These are phyloP conservation scores for Drosophila repletoides DNA, from an alignment of 1,140 invertebrate genomes.

Conservation along the genomic window DNA sequence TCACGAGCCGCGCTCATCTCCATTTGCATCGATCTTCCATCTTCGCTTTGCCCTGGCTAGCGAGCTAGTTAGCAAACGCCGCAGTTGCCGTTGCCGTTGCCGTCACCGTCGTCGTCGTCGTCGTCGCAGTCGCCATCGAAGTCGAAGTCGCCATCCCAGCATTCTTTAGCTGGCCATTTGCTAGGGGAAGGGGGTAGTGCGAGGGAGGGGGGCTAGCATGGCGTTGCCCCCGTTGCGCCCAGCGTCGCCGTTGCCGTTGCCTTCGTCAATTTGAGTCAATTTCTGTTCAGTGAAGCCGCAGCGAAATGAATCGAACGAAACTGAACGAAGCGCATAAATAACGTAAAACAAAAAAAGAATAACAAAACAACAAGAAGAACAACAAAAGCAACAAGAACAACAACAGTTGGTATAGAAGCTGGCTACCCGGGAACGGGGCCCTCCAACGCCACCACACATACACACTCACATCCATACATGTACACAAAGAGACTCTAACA, in stretches of 20 bases:
- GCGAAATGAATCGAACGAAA: conserved; percentile 69
- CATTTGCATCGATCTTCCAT: conserved; percentile 54
- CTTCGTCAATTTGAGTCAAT: conserved; percentile 73
- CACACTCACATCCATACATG: background rate
- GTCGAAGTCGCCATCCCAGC: conserved; percentile 40
- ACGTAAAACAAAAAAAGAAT: conserved; percentile 58
- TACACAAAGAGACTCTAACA: background rate
- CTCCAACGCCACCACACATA: conserved; percentile 38
- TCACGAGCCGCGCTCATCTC: no score
- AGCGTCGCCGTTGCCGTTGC: conserved; percentile 10
- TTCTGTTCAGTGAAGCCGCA: conserved; percentile 58
- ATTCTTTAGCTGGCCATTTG: conserved; percentile 50
- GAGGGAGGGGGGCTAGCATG: background rate
- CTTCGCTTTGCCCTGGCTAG: conserved; percentile 38
- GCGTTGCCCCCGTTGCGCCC: conserved; percentile 17
- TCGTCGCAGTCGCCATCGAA: conserved; percentile 4
- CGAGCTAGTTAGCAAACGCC: conserved; percentile 66
- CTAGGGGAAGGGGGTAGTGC: background rate
- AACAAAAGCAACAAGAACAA: conserved; percentile 10
- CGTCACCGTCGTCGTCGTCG: background rate
- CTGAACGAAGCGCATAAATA: conserved; percentile 76
- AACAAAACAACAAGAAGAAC: conserved; percentile 25
- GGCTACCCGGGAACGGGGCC: conserved; percentile 35
- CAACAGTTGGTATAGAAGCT: conserved; percentile 8
- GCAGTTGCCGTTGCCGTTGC: conserved; percentile 7